Evolutionary conservation across 2,113 vertebrate genomes (phyloP), one percentile per base, ranked within the genome.

Genomic region (Stegastes partitus): DNA sequence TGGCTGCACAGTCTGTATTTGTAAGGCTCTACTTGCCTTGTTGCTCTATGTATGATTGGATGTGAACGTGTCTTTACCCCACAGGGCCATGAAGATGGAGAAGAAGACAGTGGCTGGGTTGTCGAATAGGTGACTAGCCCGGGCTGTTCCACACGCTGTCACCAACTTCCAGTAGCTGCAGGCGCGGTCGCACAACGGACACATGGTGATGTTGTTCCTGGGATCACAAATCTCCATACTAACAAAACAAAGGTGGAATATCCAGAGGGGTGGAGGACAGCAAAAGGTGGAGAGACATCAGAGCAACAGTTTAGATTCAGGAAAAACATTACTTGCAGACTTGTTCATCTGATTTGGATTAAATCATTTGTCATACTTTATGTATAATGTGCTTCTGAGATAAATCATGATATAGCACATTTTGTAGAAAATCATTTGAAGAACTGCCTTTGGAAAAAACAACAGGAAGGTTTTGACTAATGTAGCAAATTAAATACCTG

Each of bases 151-250:
- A 2, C 98, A 99, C 0, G 97, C 97, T 0, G 95, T 95, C 79
- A 93, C 95, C 79, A 99, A 95, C 90, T 96, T 97, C 98, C 98
- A 99, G 95, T 99, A 99, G 88, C 95, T 96, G 90, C 98, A 99
- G 0, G 95, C 97, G 31, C 71, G 95, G 92, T 99, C 98, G 14
- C 98, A 99, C 25, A 99, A 83, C 0, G 98, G 98, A 63, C 98
- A 99, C 98, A 99, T 99, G 92, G 97, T 99, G 89, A 99, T 97
- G 75, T 99, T 99, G 90, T 96, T 93, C 5, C 95, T 93, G 71
- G 95, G 90, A 87, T 99, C 97, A 51, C 98, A 99, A 91, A 99
- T 99, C 90, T 99, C 98, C 97, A 97, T 98, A 53, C 98, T 99
- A 91, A 34, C 28, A 65, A 67, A 49, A 39, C 5, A 26, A 9